These are phyloP conservation scores for Macrocentrus cingulum DNA, from an alignment of 1,140 invertebrate species.

Conservation along the genomic window DNA sequence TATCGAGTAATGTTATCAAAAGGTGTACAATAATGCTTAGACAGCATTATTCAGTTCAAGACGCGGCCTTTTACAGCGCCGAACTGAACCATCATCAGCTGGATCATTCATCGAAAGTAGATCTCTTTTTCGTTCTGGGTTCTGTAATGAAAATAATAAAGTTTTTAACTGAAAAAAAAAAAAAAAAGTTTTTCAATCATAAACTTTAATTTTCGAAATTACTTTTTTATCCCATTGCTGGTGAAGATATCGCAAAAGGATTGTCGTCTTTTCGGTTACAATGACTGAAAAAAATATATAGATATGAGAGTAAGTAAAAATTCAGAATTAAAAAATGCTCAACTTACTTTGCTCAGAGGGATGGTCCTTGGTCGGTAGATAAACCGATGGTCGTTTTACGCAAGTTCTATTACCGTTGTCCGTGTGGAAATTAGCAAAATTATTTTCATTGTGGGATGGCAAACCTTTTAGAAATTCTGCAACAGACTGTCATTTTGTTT, in stretches of 20 bases:
- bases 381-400: constrained; percentile 84
- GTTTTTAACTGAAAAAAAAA: constrained; percentile 10
- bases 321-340: constrained; percentile 1
- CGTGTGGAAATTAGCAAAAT: constrained; percentile 86
- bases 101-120: constrained; percentile 47
- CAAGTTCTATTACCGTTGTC: constrained; percentile 81
- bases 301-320: constrained; percentile 9
- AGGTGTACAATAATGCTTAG: constrained; percentile 36
- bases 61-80: constrained; percentile 54
- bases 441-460: constrained; percentile 86
- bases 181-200: constrained; percentile 4
- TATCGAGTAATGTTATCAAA: too few species aligned
- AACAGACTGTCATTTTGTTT: too few species aligned
- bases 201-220: constrained; percentile 30
- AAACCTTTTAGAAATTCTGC: constrained; percentile 89
- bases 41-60: constrained; percentile 48
- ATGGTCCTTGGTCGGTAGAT: constrained; percentile 86
- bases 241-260: constrained; percentile 87
- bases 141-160: constrained; percentile 34
- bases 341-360: constrained; percentile 83
- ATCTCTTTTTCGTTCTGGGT: constrained; percentile 53
- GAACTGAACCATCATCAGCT: constrained; percentile 46
- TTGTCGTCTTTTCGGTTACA: constrained; percentile 93
- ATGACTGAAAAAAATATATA: constrained; percentile 67
- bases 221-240: constrained; percentile 94